Percentiles rank a stretch among this genome's conserved stretches.
Evolutionary conservation across 2,888 invertebrate species (phyloP).

Genomic region (Eremobia ochroleuca): DNA sequence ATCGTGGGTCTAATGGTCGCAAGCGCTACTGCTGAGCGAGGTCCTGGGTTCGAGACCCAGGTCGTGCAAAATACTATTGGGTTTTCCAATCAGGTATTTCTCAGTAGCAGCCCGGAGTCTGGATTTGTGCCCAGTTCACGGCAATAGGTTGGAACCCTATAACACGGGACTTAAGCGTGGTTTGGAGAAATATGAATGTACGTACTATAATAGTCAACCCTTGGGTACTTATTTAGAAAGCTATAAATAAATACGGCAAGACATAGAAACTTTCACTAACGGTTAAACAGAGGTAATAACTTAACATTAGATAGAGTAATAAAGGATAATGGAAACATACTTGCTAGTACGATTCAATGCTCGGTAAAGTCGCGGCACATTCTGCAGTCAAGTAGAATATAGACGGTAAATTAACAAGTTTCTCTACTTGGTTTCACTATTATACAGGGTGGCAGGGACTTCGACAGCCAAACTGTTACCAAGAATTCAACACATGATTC

Average conservation of each 20-base stretch:
- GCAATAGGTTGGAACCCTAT: not conserved
- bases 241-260: not conserved
- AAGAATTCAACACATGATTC: not conserved
- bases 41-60: not conserved
- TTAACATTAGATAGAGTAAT: conserved; percentile 50
- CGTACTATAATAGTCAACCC: no score
- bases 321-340: conserved; percentile 63
- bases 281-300: conserved; percentile 43
- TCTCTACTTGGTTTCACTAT: conserved; percentile 20
- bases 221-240: not conserved
- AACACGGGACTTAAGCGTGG: not conserved
- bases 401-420: conserved; percentile 69
- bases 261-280: conserved; percentile 22
- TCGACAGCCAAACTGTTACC: not conserved
- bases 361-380: conserved; percentile 58
- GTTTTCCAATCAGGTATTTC: not conserved
- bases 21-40: not conserved
- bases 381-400: conserved; percentile 55
- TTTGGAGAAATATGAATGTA: not conserved
- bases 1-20: no score
- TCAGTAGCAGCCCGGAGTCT: not conserved
- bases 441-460: not conserved
- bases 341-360: conserved; percentile 63
- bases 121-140: not conserved
- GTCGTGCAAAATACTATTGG: not conserved